Percentiles rank a stretch among this genome's conserved stretches.
Conservation (phyloP, 2,797 vertebrate genomes). For the Phalanger gymnotis region DNA sequence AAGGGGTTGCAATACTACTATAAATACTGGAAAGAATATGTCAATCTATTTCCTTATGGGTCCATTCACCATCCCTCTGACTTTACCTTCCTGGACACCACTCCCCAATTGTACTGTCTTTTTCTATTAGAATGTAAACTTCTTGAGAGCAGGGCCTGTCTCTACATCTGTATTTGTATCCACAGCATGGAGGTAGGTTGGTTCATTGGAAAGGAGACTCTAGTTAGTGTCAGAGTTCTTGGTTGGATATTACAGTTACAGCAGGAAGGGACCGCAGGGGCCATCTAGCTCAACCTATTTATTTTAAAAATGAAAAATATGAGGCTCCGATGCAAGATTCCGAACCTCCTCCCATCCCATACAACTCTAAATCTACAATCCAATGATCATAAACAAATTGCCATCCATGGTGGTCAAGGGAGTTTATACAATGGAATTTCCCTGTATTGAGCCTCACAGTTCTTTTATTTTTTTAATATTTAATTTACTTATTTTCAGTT, state of each 20-base stretch:
- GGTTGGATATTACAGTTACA: neutral
- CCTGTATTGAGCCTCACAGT: neutral
- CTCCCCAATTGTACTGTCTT: neutral
- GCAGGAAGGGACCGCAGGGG: neutral
- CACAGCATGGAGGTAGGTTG: neutral
- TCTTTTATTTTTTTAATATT: too few species aligned
- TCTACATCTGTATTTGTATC: neutral
- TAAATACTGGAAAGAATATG: neutral
- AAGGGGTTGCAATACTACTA: neutral
- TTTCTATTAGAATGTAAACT: neutral
- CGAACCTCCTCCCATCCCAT: neutral
- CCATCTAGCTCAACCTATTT: neutral
- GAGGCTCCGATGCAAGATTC: neutral
- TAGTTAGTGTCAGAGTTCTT: neutral
- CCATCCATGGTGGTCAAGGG: neutral
- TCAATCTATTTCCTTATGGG: neutral
- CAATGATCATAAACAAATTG: neutral
- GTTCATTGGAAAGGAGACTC: neutral
- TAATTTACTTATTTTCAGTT: too few species aligned
- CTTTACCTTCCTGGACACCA: neutral
- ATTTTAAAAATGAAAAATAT: neutral
- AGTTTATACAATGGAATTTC: neutral
- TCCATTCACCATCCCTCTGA: neutral
- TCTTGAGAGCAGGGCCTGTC: neutral
- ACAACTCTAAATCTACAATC: neutral